Evolutionary conservation across 2,888 invertebrate genomes (phyloP), one percentile per base, ranked within the genome.

Genomic region (Crossocerus cetratus): DNA sequence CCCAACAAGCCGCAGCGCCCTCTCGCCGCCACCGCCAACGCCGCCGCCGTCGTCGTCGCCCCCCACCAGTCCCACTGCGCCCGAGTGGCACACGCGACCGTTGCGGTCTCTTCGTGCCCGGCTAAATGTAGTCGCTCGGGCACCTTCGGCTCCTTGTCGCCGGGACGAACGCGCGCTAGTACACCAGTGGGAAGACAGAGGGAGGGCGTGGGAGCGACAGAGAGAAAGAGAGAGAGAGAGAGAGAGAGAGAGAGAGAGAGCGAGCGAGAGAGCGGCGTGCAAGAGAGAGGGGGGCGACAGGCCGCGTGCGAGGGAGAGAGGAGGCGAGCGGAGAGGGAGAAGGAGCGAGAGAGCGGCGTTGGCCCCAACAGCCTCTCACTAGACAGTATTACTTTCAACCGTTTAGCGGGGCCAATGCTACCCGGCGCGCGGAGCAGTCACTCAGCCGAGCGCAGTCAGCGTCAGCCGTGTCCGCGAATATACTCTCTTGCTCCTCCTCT

Each of bases 381-480:
- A 85, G 86, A 86, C 84, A 85, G 87, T 86, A 87, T 86, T 87
- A 86, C 87, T 87, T 84, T 85, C 86, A 84, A 88, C 81, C 86
- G 86, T 87, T 87, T 87, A 87, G 86, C 76, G 83, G 81, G 83
- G 82, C 84, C 83, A 83, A 84, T 84, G 83, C 84, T 84, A 83
- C 82, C 77, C 82, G 77, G 76, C 77, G 78, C 77, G 78, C 80
- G 72, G 72, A 80, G 77, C 71, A 82, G 83, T 80, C 83, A 78
- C 74, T 82, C 78, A 74, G 80, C 74, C 78, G 83, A 82, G 69
- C n/a, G n/a, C 78, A 80, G 78, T 80, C 78, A 66, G 78, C 80
- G 76, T 78, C 72, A 78, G 73, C 71, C 81, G 72, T n/a, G n/a
- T 74, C 75, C 74, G 71, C 72, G 72, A 68, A 82, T 75, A 77